Evolutionary conservation across 2,888 invertebrate genomes (phyloP), one percentile per base, ranked within the genome.

Genomic region (Diarsia mendica): DNA sequence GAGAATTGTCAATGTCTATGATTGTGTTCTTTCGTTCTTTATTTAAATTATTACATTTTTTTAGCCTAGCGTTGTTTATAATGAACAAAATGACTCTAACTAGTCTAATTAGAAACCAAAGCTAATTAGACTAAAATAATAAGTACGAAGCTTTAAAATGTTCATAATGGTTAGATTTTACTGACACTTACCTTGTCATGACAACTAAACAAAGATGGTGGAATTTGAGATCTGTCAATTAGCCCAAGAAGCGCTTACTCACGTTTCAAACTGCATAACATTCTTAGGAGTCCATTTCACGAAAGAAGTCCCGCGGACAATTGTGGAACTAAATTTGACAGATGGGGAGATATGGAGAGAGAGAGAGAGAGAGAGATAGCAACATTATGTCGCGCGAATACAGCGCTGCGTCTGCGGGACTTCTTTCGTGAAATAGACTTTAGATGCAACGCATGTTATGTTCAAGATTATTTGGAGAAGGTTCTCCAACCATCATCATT

Each of bases 1-100:
- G 70, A 63, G 69, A 72, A 76, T 76, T 73, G 72, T 39, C 67
- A 58, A 48, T 79, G 72, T 77, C 77, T 77, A 75, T 67, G 76
- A 60, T 72, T 67, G 23, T 66, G 33, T 83, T 69, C 3, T 70
- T 55, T 71, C 8, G 48, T 69, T 76, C 8, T 53, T 48, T 44
- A 15, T 44, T 55, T 44, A 4, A 33, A 49, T 55, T 4, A n/a
- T 44, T 20, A 61, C 11, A 8, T 9, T 33, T 49, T 79, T 69
- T 55, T 13, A 13, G 6, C 18, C 11, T 58, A 3, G 18, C 9
- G 15, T 28, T n/a, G 10, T n/a, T 23, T n/a, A 53, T 1, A 23
- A n/a, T 28, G 8, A 55, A 33, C 3, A 13, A 11, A 2, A 46
- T 51, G 4, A 61, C n/a, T 6, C 0, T 15, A 18, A 28, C 23